A percentile compares a stretch with the other conserved stretches of the same genome.
These are phyloP conservation scores for Hirudo medicinalis DNA, from an alignment of 1,140 invertebrate genomes.

Conservation along the genomic window DNA sequence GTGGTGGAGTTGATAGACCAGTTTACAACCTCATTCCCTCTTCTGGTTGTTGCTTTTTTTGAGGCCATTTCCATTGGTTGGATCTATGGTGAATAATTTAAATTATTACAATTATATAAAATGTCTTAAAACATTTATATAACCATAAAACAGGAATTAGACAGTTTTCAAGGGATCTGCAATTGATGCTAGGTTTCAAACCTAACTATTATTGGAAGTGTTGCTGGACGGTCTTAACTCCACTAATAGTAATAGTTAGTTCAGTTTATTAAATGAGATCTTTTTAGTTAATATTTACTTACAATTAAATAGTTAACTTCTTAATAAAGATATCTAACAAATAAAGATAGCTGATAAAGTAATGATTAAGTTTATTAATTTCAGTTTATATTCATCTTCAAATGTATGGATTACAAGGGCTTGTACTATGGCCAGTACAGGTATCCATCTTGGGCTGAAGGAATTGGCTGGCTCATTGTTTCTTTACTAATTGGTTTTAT, in stretches of 20 bases:
- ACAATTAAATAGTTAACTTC: too few relatives aligned
- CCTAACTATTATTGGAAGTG: slow-evolving; percentile 22
- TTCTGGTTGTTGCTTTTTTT: slow-evolving; percentile 26
- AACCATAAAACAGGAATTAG: slow-evolving; percentile 13
- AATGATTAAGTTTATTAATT: background rate
- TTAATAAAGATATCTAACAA: too few relatives aligned
- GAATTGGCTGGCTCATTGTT: slow-evolving; percentile 17
- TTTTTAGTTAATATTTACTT: too few relatives aligned
- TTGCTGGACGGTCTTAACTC: slow-evolving; percentile 20
- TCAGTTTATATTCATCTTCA: slow-evolving; percentile 19
- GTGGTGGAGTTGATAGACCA: slow-evolving; percentile 41
- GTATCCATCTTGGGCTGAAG: slow-evolving; percentile 20
- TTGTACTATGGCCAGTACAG: slow-evolving; percentile 16
- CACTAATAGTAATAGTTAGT: slow-evolving; percentile 15
- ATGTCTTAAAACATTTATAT: too few relatives aligned
- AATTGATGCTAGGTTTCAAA: slow-evolving; percentile 18
- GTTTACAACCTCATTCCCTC: slow-evolving; percentile 31
- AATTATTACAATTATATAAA: background rate
- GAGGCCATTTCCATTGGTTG: slow-evolving; percentile 28
- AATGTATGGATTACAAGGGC: slow-evolving; percentile 15
- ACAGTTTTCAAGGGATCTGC: slow-evolving; percentile 16
- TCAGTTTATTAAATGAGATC: background rate
- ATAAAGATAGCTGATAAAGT: background rate
- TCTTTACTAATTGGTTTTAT: slow-evolving; percentile 7
- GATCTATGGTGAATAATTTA: slow-evolving; percentile 27